phyloP scores from a whole-genome alignment of 2,888 invertebrate species.

The Tenthredo mesomela region DNA sequence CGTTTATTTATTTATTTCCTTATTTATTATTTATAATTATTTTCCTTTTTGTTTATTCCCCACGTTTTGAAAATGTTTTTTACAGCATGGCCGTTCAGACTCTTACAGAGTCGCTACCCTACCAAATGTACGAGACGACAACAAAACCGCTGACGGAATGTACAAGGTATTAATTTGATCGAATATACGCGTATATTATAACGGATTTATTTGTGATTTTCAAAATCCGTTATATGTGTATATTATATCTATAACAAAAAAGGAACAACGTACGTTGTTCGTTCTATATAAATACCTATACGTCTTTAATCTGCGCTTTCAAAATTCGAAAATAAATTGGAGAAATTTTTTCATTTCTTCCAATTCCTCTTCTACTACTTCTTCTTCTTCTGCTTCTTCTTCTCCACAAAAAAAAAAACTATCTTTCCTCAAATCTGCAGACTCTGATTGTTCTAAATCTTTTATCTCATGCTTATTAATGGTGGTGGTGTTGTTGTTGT shows the following conservation, averaged over 20 bases:
- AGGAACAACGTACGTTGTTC: no score
- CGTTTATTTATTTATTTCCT: no score
- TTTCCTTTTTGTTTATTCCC: constrained; percentile 58
- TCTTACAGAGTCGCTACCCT: constrained; percentile 98
- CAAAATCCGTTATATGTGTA: no score
- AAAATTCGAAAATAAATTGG: not conserved
- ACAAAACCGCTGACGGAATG: constrained; percentile 96
- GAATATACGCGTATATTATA: no score
- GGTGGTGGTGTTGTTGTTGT: not conserved
- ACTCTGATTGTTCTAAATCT: not conserved
- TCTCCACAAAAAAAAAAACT: not conserved
- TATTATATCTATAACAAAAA: no score
- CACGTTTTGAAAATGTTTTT: constrained; percentile 72
- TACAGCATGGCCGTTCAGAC: constrained; percentile 96
- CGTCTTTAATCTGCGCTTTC: no score
- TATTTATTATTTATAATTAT: constrained; percentile 17
- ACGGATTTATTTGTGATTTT: not conserved
- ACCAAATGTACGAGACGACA: constrained; percentile 95
- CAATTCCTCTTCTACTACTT: not conserved
- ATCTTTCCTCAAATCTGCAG: not conserved
- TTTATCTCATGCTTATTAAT: not conserved
- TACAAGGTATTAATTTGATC: constrained; percentile 85
- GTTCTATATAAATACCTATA: no score
- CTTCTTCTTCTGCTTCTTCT: not conserved
- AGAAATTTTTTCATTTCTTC: not conserved